Base-by-base conservation (phyloP, 2,888 invertebrate genomes). In the Ptychoptera contaminata region DNA sequence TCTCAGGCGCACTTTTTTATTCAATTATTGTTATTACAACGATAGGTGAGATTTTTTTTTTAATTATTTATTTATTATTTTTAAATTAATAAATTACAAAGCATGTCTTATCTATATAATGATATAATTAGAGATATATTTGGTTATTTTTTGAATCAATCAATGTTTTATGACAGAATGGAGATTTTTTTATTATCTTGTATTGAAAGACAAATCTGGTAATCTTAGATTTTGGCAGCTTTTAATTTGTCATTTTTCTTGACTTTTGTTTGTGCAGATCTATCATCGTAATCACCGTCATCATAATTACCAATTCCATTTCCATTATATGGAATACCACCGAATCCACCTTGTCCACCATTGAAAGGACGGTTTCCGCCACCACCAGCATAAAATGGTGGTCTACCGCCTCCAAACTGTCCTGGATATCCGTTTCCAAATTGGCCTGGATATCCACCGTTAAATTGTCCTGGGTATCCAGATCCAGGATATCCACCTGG, bases 1-100 rank as follows among this genome's bases (percentile, higher is more conserved):
- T 82, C 65, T 81, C 81, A 16, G 92, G 92, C 11, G 86, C 92
- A 0, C 72, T 94, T 15, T 87, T 93, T 68, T 93, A 92, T 69
- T 91, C 91, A 53, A 92, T 94, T 59, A 90, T 93, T 54, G 91
- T 93, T 52, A 93, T 93, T 63, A 93, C 93, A 44, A 93, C 93
- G 32, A 93, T 93, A 52, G 93, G 92, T 91, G n/a, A n/a, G n/a
- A n/a, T n/a, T n/a, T n/a, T n/a, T n/a, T n/a, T n/a, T n/a, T n/a
- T n/a, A n/a, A n/a, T n/a, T n/a, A n/a, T n/a, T n/a, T n/a, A n/a
- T n/a, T n/a, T n/a, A n/a, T n/a, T n/a, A n/a, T n/a, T n/a, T n/a
- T n/a, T n/a, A 8, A 31, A 32, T 37, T 31, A 40, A 40, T 40
- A 40, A 40, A 40, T 32, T 16, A 40, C 30, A 40, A 16, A 40